Evolutionary conservation across 2,113 vertebrate species (phyloP), one percentile per base, ranked within the genome.

Genomic region (Oryzias melastigma): DNA sequence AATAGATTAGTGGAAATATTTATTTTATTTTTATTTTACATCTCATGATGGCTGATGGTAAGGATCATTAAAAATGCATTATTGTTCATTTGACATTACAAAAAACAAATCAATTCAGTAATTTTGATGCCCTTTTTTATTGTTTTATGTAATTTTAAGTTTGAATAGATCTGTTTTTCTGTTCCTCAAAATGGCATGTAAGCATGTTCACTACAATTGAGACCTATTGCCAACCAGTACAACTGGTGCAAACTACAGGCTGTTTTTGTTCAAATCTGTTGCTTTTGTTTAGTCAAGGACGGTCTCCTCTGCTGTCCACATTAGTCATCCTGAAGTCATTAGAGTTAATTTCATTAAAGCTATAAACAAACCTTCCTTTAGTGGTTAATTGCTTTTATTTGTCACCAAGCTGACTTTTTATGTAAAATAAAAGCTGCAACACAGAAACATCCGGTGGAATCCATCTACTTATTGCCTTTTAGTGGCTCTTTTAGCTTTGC

Each of bases 11-110:
- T 29, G 27, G 27, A 29, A 7, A 29, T 5, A 7, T 29, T 29
- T 29, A 29, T 7, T 29, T 29, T 29, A 29, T 29, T 8, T 7
- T 29, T 8, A 29, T 29, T 27, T 5, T 27, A 5, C 25, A 5
- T 5, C 25, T 27, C 7, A 29, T 29, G 27, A 29, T 29, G 27
- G 27, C 27, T 7, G 27, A 6, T 29, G 5, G 3, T 22, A 3
- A 29, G 27, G 35, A 35, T 35, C 8, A 35, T 35, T 50, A 54
- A 29, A 15, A 17, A 51, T 17, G 14, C 19, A 50, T 73, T 47
- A 55, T 67, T 63, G 52, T 65, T 69, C 50, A 58, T 12, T 40
- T 7, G 66, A 54, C 0, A 4, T 35, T 16, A 58, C n/a, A 64
- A 13, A 35, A 6, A 52, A 5, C 60, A 3, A 64, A 27, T 29